Conservation (phyloP, 1,140 invertebrate genomes). For the Eufriesea mexicana region DNA sequence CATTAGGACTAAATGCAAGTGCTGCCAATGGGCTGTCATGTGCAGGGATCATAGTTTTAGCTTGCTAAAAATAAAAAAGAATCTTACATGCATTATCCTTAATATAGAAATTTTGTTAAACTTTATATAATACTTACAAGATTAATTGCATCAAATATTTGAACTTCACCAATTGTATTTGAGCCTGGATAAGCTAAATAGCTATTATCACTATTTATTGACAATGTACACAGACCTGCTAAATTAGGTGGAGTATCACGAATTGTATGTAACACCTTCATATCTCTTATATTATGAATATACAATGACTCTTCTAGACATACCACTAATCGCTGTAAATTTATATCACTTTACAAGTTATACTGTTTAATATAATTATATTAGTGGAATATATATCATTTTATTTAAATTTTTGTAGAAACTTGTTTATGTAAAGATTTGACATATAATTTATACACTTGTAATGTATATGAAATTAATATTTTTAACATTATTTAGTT, state of each 20-base stretch:
- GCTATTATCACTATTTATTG: slow-evolving; percentile 93
- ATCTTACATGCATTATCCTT: background rate
- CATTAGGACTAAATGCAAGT: slow-evolving; percentile 94
- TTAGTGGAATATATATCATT: background rate
- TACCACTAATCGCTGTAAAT: slow-evolving; percentile 94
- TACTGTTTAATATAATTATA: slow-evolving; percentile 19
- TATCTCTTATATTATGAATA: slow-evolving; percentile 99
- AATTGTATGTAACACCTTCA: slow-evolving; percentile 99
- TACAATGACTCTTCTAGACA: slow-evolving; percentile 98
- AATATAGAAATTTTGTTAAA: background rate
- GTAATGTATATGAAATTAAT: background rate
- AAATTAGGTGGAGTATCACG: slow-evolving; percentile 98
- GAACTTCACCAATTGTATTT: slow-evolving; percentile 96
- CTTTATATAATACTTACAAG: slow-evolving; percentile 86
- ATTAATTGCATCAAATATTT: slow-evolving; percentile 98
- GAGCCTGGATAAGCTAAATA: slow-evolving; percentile 98
- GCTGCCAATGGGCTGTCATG: slow-evolving; percentile 98
- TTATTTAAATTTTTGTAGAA: background rate
- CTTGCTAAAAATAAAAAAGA: slow-evolving; percentile 86
- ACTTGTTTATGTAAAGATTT: background rate
- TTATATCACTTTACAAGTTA: slow-evolving; percentile 12
- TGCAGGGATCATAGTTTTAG: slow-evolving; percentile 97
- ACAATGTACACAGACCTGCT: slow-evolving; percentile 95
- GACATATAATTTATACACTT: background rate
- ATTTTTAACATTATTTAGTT: background rate